These are phyloP conservation scores for Sialis fuliginosa DNA, from an alignment of 2,888 invertebrate genomes.

Conservation along the genomic window DNA sequence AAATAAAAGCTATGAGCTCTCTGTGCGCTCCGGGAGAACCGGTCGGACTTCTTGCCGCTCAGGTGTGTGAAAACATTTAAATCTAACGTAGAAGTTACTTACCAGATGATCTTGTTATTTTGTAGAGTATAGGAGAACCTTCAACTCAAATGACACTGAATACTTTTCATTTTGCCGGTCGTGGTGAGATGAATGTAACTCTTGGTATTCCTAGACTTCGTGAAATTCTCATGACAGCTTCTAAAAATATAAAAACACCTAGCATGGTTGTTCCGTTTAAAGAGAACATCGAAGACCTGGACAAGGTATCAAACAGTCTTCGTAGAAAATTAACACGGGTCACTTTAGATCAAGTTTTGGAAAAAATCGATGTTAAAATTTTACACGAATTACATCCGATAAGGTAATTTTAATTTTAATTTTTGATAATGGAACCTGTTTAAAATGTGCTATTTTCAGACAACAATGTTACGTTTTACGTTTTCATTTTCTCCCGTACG, in stretches of 20 bases:
- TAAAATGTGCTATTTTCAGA: conserved; percentile 15
- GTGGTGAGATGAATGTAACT: conserved; percentile 99
- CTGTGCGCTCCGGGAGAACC: conserved; percentile 85
- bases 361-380: conserved; percentile 44
- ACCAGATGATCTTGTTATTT: conserved; percentile 1
- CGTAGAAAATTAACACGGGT: conserved; percentile 59
- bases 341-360: conserved; percentile 59
- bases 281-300: conserved; percentile 34
- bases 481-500: conserved; percentile 56
- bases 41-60: conserved; percentile 90
- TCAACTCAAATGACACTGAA: conserved; percentile 99
- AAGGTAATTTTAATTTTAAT: conserved; percentile 22
- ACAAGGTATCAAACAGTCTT: conserved; percentile 30
- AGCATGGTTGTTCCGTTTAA: conserved; percentile 85
- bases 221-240: conserved; percentile 94
- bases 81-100: background rate
- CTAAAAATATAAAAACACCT: conserved; percentile 86
- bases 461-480: conserved; percentile 44
- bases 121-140: conserved; percentile 85
- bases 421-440: too few species aligned
- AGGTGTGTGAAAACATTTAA: conserved; percentile 26
- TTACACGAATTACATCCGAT: conserved; percentile 35
- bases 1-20: conserved; percentile 57
- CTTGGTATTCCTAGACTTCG: conserved; percentile 95
- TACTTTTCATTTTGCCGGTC: conserved; percentile 98